Evolutionary conservation across 1,140 invertebrate genomes (phyloP).

Genomic region (Dendrolimus kikuchii): DNA sequence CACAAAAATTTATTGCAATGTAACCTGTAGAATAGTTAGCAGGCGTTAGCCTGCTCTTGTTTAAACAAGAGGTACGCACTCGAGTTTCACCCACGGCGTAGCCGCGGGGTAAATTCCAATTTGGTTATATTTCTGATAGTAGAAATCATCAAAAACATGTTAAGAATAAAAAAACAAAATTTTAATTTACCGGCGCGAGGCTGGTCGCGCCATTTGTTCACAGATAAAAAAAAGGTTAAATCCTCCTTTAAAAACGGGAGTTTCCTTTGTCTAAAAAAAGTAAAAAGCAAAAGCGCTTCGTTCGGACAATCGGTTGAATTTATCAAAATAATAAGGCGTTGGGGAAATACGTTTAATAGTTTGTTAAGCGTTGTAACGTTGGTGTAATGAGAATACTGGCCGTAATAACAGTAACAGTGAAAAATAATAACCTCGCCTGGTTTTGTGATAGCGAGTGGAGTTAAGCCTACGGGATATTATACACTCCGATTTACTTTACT

Average conservation of each 20-base stretch:
- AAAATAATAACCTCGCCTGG: slow-evolving; percentile 47
- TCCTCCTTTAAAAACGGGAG: slow-evolving; percentile 4
- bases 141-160: no score
- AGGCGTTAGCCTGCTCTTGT: no score
- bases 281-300: slow-evolving; percentile 5
- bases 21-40: no score
- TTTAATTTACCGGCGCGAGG: background rate
- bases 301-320: slow-evolving; percentile 23
- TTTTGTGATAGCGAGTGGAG: slow-evolving; percentile 6
- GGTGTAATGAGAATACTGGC: slow-evolving; percentile 35
- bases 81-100: no score
- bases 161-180: no score
- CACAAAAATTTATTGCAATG: no score
- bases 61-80: no score
- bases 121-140: no score
- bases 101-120: no score
- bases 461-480: background rate
- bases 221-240: background rate
- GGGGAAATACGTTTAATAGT: slow-evolving; percentile 49
- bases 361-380: slow-evolving; percentile 54
- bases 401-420: slow-evolving; percentile 55
- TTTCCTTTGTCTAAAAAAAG: slow-evolving; percentile 8
- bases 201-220: background rate
- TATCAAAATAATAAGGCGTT: slow-evolving; percentile 41
- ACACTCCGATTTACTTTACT: no score